Conservation (phyloP, 2,888 invertebrate species). For the Folsomia candida region DNA sequence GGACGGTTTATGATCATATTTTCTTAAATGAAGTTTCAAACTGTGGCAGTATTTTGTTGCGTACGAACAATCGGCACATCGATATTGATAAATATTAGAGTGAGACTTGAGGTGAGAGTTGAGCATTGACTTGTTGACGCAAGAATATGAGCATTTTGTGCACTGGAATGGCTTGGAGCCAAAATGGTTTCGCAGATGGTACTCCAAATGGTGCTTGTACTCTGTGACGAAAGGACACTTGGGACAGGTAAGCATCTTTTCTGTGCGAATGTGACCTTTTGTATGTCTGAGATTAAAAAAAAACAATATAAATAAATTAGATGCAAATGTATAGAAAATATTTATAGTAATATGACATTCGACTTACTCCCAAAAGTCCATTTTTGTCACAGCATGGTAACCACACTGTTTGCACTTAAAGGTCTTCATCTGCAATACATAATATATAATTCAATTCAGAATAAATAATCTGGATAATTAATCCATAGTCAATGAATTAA, state of each 20-base stretch:
- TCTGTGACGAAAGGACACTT: constrained; percentile 97
- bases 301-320: too few species aligned
- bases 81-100: constrained; percentile 84
- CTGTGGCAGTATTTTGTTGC: constrained; percentile 98
- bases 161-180: constrained; percentile 96
- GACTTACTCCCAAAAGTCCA: constrained; percentile 81
- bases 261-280: constrained; percentile 82
- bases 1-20: constrained; percentile 83
- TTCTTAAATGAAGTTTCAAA: constrained; percentile 88
- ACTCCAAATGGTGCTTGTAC: constrained; percentile 97
- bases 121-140: constrained; percentile 98
- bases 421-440: constrained; percentile 61
- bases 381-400: constrained; percentile 78
- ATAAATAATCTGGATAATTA: not conserved
- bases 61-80: constrained; percentile 89
- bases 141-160: constrained; percentile 79
- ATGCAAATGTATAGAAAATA: too few species aligned
- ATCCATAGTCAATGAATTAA: not conserved
- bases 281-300: too few species aligned
- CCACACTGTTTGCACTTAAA: constrained; percentile 92
- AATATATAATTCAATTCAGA: constrained; percentile 7
- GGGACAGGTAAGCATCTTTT: constrained; percentile 85
- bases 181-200: constrained; percentile 90
- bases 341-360: too few species aligned
- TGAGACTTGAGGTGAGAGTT: constrained; percentile 64